phyloP scores from a whole-genome alignment of 2,888 invertebrate genomes.

The Meteorus colon region DNA sequence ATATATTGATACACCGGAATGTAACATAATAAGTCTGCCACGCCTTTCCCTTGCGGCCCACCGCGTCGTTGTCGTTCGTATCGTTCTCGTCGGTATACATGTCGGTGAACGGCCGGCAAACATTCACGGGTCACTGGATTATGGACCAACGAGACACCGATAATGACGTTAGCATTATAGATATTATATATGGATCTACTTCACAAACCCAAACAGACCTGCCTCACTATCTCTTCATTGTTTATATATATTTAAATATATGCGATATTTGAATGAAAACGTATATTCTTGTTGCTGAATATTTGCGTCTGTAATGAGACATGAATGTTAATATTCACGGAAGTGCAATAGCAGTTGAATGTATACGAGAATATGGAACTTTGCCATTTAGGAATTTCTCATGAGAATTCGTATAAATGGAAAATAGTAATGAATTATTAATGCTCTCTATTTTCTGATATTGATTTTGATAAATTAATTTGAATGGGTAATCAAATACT shows the following conservation, averaged over 20 bases:
- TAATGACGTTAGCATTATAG: constrained; percentile 32
- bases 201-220: constrained; percentile 33
- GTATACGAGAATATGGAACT: background rate
- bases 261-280: background rate
- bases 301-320: background rate
- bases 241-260: background rate
- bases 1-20: constrained; percentile 57
- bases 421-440: too few species aligned
- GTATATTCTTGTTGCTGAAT: background rate
- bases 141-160: constrained; percentile 57
- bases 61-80: constrained; percentile 8
- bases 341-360: background rate
- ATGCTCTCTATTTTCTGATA: too few species aligned
- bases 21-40: constrained; percentile 62
- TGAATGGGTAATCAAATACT: background rate
- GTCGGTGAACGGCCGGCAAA: constrained; percentile 67
- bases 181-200: background rate
- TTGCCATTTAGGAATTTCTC: background rate
- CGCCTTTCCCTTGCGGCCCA: constrained; percentile 67
- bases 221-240: background rate
- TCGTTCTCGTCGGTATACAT: background rate
- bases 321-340: constrained; percentile 4
- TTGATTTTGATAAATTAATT: background rate
- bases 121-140: constrained; percentile 71
- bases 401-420: background rate